Evolutionary conservation across 2,888 invertebrate genomes (phyloP), one percentile per base, ranked within the genome.

Genomic region (Xylocampa areola): DNA sequence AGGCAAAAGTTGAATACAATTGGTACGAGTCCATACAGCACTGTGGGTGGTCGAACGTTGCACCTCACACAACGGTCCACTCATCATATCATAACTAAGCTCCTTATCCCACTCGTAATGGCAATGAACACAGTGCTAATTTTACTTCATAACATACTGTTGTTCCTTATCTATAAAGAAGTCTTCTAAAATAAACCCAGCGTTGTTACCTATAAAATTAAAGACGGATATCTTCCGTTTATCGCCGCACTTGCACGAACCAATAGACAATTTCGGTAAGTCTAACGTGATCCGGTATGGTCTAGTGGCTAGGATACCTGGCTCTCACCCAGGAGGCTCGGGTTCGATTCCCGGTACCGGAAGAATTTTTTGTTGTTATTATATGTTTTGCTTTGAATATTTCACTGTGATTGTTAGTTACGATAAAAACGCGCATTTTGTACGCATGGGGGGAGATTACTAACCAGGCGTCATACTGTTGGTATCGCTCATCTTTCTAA

Each of bases 321-420:
- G 94, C 88, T 94, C 88, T 94, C 94, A 94, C 92, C 94, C 94
- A 93, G 94, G 91, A 94, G 94, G 94, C 94, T 93, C 94, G 94
- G 94, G 94, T 95, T 95, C 94, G 94, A 94, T 94, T 94, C 94
- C 94, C 94, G 94, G 94, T 94, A 95, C 91, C 92, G 94, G 94
- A 95, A 94, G 58, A 36, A 19, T 25, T 67, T 87, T 88, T 91
- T 84, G 39, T 60, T 60, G 40, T 41, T 57, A 13, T 39, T 50
- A 55, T 33, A 35, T 47, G 35, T 63, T 67, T 71, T 78, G 48
- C 68, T 54, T 50, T 63, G 58, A 62, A 68, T 70, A 40, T 40
- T 60, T 54, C 36, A 45, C 60, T 60, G 32, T 59, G 62, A 76
- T 69, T 50, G 55, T 44, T 52, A 39, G 55, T 25, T 52, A 14